Conservation (phyloP, 2,888 invertebrate species). For the Hemithea aestivaria region DNA sequence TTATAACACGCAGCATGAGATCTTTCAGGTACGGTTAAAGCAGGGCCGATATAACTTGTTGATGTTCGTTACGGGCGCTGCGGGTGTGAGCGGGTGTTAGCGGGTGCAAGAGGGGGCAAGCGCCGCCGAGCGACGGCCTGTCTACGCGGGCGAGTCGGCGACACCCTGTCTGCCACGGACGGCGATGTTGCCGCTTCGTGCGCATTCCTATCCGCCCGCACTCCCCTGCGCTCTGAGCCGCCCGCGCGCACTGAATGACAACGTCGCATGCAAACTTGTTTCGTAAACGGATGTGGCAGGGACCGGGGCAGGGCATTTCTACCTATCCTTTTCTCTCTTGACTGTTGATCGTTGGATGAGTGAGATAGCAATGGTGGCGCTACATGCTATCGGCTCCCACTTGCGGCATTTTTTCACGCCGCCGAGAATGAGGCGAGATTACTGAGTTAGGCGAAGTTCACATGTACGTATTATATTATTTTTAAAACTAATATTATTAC, state of each 20-base stretch:
- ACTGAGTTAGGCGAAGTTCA: constrained; percentile 64
- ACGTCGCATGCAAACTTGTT: constrained; percentile 83
- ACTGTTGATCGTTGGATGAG: constrained; percentile 34
- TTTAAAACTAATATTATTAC: no score
- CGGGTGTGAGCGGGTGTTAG: constrained; percentile 56
- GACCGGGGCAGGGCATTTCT: constrained; percentile 66
- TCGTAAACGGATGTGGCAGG: constrained; percentile 85
- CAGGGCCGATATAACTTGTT: constrained; percentile 77
- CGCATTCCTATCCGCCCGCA: constrained; percentile 77
- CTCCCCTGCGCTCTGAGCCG: constrained; percentile 63
- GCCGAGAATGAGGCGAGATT: constrained; percentile 83
- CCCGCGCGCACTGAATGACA: constrained; percentile 74
- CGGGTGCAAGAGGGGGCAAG: constrained; percentile 62
- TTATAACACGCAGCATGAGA: constrained; percentile 45
- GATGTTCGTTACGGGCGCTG: constrained; percentile 68
- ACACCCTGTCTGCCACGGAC: constrained; percentile 96
- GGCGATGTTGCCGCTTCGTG: constrained; percentile 82
- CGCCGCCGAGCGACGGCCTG: constrained; percentile 85
- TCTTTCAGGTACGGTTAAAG: constrained; percentile 52
- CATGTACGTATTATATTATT: no score
- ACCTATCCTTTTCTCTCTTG: constrained; percentile 47
- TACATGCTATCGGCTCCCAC: constrained; percentile 80
- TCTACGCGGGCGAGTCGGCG: constrained; percentile 91
- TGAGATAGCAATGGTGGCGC: constrained; percentile 71
- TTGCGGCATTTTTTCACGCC: constrained; percentile 83